Conservation (phyloP, 2,888 invertebrate species). For the Lacanobia oleracea region DNA sequence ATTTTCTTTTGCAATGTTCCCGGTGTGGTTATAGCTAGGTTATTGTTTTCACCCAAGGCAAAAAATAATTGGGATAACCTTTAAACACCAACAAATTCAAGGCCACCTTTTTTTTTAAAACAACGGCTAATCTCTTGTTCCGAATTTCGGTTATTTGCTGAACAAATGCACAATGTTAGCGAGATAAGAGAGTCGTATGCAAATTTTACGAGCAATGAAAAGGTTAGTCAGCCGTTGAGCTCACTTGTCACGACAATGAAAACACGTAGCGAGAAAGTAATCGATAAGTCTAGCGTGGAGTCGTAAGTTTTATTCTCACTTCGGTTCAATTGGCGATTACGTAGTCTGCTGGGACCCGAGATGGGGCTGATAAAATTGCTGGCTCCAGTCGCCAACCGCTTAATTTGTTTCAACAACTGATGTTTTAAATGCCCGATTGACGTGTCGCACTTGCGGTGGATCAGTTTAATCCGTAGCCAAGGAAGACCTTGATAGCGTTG, state of each 20-base stretch:
- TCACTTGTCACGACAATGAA: conserved; percentile 58
- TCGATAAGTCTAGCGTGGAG: conserved; percentile 73
- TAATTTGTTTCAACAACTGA: conserved; percentile 44
- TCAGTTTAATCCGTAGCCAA: conserved; percentile 63
- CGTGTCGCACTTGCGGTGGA: conserved; percentile 45
- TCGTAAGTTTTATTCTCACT: conserved; percentile 63
- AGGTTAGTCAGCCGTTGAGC: conserved; percentile 45
- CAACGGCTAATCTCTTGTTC: conserved; percentile 17
- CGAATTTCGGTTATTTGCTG: conserved; percentile 20
- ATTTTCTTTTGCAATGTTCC: conserved; percentile 10
- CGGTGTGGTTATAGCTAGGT: neutral
- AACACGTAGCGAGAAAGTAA: conserved; percentile 65
- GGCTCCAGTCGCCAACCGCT: conserved; percentile 31
- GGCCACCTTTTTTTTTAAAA: conserved; percentile 4
- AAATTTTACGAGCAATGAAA: conserved; percentile 46
- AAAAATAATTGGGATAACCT: conserved; percentile 11
- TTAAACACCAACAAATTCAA: conserved; percentile 12
- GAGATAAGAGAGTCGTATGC: conserved; percentile 48
- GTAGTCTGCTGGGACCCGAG: conserved; percentile 38
- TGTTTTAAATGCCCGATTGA: conserved; percentile 45
- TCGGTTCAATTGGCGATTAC: conserved; percentile 55
- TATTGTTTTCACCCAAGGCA: neutral
- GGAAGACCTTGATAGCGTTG: conserved; percentile 71
- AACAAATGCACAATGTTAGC: conserved; percentile 29
- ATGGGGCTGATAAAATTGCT: conserved; percentile 32